Conservation (phyloP, 2,888 invertebrate species). For the Adelphocoris suturalis region DNA sequence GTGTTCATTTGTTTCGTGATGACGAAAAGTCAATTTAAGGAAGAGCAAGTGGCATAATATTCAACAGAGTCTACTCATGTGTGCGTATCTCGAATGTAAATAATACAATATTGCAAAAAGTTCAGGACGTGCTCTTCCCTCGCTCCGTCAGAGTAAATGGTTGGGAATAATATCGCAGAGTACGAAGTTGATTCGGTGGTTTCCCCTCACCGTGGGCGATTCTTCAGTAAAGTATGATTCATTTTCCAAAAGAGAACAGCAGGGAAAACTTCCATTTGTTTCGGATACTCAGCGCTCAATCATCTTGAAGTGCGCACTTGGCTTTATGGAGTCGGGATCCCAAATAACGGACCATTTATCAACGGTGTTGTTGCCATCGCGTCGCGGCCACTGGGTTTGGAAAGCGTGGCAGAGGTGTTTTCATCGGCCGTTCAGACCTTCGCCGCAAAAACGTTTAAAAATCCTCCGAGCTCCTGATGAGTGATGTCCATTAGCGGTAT, state of each 20-base stretch:
- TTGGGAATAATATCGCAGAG: neutral
- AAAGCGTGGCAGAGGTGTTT: conserved; percentile 14
- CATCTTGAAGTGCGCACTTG: conserved; percentile 36
- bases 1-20: no score
- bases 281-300: conserved; percentile 32
- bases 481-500: conserved; percentile 18
- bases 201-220: neutral
- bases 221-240: conserved; percentile 13
- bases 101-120: neutral
- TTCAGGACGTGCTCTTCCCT: neutral
- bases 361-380: conserved; percentile 27
- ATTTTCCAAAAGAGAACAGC: conserved; percentile 16
- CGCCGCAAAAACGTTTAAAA: conserved; percentile 34
- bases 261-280: conserved; percentile 9
- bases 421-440: neutral
- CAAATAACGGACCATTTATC: conserved; percentile 39
- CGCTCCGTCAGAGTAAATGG: neutral
- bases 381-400: neutral
- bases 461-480: conserved; percentile 10
- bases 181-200: conserved; percentile 8
- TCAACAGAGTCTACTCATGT: no score
- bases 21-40: no score
- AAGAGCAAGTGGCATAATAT: no score
- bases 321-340: conserved; percentile 33
- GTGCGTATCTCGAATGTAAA: no score